Evolutionary conservation across 2,113 vertebrate species (phyloP).

Genomic region (Arothron firmamentum): DNA sequence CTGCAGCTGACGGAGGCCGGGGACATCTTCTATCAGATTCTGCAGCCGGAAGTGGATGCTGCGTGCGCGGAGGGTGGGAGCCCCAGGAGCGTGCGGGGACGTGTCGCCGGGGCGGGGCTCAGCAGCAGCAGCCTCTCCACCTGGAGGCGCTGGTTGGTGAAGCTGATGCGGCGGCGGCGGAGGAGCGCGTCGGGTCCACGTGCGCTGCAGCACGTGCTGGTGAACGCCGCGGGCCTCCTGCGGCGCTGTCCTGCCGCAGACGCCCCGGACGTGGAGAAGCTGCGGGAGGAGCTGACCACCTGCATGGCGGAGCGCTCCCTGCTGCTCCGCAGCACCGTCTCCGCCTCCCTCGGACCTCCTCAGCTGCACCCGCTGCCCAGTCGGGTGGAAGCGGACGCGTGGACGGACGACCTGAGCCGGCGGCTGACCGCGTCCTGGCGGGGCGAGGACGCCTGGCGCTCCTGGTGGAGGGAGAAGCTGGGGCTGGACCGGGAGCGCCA

Average conservation of each 20-base stretch:
- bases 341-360: not conserved
- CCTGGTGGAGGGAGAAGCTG: constrained; percentile 78
- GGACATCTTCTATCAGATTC: constrained; percentile 84
- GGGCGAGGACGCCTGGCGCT: constrained; percentile 58
- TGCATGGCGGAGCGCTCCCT: constrained; percentile 64
- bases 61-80: too few species aligned
- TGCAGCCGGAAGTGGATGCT: constrained; percentile 32
- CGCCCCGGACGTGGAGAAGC: not conserved
- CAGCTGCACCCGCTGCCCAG: constrained; percentile 15
- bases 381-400: constrained; percentile 21
- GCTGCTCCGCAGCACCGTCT: constrained; percentile 42
- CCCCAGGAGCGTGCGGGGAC: not conserved
- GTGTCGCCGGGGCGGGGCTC: not conserved
- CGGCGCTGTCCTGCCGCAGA: rapidly evolving
- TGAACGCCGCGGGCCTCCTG: constrained; percentile 13
- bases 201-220: not conserved
- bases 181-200: not conserved
- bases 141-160: constrained; percentile 72
- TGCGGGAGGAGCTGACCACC: constrained; percentile 37
- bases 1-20: constrained; percentile 83
- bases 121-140: constrained; percentile 14
- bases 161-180: constrained; percentile 12
- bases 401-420: constrained; percentile 69
- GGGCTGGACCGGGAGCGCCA: constrained; percentile 41
- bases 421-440: constrained; percentile 78